Evolutionary conservation across 2,888 invertebrate species (phyloP).

Genomic region (Gibbula magus): DNA sequence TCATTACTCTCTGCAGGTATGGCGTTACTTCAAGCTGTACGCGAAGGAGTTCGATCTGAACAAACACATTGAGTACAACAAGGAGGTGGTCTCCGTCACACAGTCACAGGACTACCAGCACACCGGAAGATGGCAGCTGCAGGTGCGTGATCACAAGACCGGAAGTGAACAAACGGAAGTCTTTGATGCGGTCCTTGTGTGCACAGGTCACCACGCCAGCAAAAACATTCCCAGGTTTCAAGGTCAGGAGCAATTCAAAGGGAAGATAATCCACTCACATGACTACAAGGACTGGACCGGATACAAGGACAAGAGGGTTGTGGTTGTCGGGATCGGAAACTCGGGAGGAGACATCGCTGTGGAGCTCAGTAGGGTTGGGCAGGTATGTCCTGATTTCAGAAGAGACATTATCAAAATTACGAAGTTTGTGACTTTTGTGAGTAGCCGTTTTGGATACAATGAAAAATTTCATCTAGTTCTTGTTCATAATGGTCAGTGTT

Average conservation of each 20-base stretch:
- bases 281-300: slow-evolving; percentile 61
- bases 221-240: slow-evolving; percentile 50
- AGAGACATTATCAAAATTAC: too few relatives aligned
- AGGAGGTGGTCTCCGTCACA: slow-evolving; percentile 56
- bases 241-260: slow-evolving; percentile 60
- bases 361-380: slow-evolving; percentile 67
- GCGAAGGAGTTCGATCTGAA: slow-evolving; percentile 67
- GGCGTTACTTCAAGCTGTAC: slow-evolving; percentile 70
- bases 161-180: slow-evolving; percentile 42
- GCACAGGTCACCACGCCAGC: slow-evolving; percentile 62
- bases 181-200: slow-evolving; percentile 62
- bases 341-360: slow-evolving; percentile 76
- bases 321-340: slow-evolving; percentile 77
- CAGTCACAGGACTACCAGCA: slow-evolving; percentile 60
- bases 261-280: slow-evolving; percentile 64
- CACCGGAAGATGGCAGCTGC: slow-evolving; percentile 64
- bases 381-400: not conserved
- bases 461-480: too few relatives aligned
- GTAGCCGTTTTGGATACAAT: too few relatives aligned
- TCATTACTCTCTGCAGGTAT: slow-evolving; percentile 28
- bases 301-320: slow-evolving; percentile 71
- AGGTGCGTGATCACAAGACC: slow-evolving; percentile 53
- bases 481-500: too few relatives aligned
- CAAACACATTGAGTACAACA: slow-evolving; percentile 65
- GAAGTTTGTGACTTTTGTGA: too few relatives aligned